Evolutionary conservation across 2,797 vertebrate genomes (phyloP).

Genomic region (Sparus aurata): DNA sequence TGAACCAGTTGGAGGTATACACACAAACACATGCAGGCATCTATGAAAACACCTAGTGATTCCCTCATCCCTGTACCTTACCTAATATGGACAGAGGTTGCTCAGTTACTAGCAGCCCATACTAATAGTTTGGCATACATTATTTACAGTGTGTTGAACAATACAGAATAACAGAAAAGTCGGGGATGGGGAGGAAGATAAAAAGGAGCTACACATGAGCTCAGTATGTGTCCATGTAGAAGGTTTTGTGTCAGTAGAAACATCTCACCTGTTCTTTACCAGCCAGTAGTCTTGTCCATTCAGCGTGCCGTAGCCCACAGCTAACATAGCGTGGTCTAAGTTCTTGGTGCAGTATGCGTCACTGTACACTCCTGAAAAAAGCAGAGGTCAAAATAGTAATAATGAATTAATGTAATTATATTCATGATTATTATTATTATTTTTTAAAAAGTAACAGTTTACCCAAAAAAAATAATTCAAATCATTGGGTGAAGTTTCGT

Average conservation of each 20-base stretch:
- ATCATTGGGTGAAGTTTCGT: too few species aligned
- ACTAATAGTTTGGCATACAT: background rate
- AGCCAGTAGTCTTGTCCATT: slow-evolving; percentile 67
- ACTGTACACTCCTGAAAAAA: slow-evolving; percentile 88
- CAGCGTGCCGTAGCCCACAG: slow-evolving; percentile 89
- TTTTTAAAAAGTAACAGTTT: too few species aligned
- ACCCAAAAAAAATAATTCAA: background rate
- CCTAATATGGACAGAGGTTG: background rate
- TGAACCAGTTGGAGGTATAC: too few species aligned
- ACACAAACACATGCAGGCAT: too few species aligned
- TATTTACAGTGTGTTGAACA: background rate
- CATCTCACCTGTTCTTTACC: slow-evolving; percentile 94
- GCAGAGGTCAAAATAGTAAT: background rate
- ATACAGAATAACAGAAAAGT: too few species aligned
- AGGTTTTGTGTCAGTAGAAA: background rate
- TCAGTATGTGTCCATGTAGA: background rate
- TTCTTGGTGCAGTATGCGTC: slow-evolving; percentile 83
- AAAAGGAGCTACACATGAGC: background rate
- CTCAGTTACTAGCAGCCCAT: background rate
- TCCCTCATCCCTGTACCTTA: too few species aligned
- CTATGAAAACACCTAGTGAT: too few species aligned
- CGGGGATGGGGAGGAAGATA: background rate
- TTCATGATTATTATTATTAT: too few species aligned
- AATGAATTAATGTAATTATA: background rate
- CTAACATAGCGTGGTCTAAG: slow-evolving; percentile 90